phyloP scores from a whole-genome alignment of 1,140 invertebrate genomes.

The Caenorhabditis latens region DNA sequence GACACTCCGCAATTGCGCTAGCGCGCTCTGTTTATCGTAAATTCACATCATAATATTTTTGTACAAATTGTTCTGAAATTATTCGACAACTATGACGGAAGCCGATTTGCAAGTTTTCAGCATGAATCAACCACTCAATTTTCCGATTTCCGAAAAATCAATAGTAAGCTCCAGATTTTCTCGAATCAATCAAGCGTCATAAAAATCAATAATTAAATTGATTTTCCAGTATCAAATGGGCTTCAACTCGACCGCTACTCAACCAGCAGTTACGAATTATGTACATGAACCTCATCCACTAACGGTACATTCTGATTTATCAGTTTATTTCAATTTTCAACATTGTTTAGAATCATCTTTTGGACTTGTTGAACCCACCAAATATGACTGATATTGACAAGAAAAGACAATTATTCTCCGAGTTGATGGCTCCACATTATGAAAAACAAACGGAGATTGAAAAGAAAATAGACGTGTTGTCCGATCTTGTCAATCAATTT shows the following conservation, averaged over 20 bases:
- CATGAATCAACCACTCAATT: constrained; percentile 8
- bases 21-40: constrained; percentile 24
- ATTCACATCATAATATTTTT: not conserved
- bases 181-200: not conserved
- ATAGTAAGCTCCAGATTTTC: not conserved
- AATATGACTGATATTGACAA: not conserved
- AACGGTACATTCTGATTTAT: not conserved
- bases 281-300: not conserved
- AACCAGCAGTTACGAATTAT: constrained; percentile 13
- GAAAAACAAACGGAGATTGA: constrained; percentile 41
- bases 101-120: constrained; percentile 8
- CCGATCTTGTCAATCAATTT: constrained; percentile 11
- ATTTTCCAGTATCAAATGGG: constrained; percentile 44
- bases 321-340: not conserved
- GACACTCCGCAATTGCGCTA: no score
- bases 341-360: constrained; percentile 13
- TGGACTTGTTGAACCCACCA: constrained; percentile 20
- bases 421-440: constrained; percentile 20
- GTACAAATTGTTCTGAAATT: no score
- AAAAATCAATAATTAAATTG: not conserved
- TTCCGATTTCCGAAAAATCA: constrained; percentile 7
- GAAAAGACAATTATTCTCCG: not conserved
- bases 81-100: not conserved
- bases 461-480: constrained; percentile 14
- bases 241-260: constrained; percentile 14